Base-by-base conservation (phyloP, 2,797 vertebrate genomes). In the Telmatherina bonti region DNA sequence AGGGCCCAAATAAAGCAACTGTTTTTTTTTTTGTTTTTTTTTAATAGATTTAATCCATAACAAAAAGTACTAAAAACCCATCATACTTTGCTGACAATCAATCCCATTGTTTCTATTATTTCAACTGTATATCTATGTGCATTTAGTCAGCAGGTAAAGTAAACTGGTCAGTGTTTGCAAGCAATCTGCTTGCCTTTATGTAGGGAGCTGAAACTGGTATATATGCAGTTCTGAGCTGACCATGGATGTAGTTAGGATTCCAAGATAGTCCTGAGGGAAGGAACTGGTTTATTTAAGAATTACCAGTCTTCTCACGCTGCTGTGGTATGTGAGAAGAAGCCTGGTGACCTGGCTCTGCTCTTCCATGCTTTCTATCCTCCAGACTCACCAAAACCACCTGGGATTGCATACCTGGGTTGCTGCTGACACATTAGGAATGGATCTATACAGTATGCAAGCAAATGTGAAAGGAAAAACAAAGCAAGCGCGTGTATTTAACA, bases 231-330 rank as follows among this genome's bases (percentile, higher is more conserved):
- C n/a, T 30, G 54, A 51, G 33, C 24, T 51, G 20, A 15, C 43
- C 20, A 41, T 24, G 16, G 22, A 38, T 41, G 24, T 35, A 2
- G 36, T 64, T 31, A 58, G 60, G 43, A 33, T 20, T 31, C 49
- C 30, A n/a, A 49, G 29, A 31, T 11, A 26, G 1, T 16, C 6
- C 29, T 45, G 26, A 38, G 31, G 10, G 9, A 43, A 47, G 26
- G 30, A 29, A 18, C 18, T 7, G 47, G 59, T 35, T 70, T 55
- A 45, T 70, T 47, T 15, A 18, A 56, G 59, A 35, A 41, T 62
- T 62, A 27, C 38, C 29, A 18, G 24, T 36, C 52, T 15, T 8
- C 38, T 62, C 51, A 49, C 31, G 52, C 27, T 55, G 41, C 35
- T 45, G 24, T 55, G 24, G 59, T 26, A 10, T 54, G 51, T 38